A percentile compares a stretch with the other conserved stretches of the same genome.
Evolutionary conservation across 2,113 vertebrate genomes (phyloP).

Genomic region (Dryoscopus gambensis): DNA sequence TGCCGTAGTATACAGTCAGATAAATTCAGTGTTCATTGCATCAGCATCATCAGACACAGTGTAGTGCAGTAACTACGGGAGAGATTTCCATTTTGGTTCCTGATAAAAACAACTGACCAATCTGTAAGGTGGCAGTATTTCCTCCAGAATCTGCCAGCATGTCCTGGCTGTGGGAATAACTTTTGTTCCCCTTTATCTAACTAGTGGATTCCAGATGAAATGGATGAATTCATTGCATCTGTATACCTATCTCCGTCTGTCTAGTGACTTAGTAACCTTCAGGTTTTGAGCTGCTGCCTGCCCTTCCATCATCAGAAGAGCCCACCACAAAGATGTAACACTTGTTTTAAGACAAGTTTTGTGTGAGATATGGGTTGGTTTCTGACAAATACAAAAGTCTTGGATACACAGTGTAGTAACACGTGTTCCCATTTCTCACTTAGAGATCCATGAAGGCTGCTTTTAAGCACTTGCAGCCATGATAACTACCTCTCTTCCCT

Average conservation of each 20-base stretch:
- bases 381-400: not conserved
- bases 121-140: not conserved
- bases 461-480: not conserved
- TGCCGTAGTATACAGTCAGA: not conserved
- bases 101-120: not conserved
- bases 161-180: not conserved
- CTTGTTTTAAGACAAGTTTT: not conserved
- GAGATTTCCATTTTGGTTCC: not conserved
- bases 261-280: not conserved
- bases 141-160: not conserved
- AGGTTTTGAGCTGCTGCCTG: not conserved
- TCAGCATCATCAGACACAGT: not conserved
- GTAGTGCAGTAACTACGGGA: not conserved
- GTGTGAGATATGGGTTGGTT: not conserved
- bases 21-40: not conserved
- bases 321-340: not conserved
- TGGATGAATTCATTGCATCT: not conserved
- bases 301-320: not conserved
- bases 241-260: not conserved
- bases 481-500: not conserved
- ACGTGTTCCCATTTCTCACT: not conserved
- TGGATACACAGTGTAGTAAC: not conserved
- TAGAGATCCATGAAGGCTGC: not conserved
- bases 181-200: not conserved
- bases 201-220: not conserved